Conservation (phyloP, 2,113 vertebrate genomes). For the Oryzias curvinotus region DNA sequence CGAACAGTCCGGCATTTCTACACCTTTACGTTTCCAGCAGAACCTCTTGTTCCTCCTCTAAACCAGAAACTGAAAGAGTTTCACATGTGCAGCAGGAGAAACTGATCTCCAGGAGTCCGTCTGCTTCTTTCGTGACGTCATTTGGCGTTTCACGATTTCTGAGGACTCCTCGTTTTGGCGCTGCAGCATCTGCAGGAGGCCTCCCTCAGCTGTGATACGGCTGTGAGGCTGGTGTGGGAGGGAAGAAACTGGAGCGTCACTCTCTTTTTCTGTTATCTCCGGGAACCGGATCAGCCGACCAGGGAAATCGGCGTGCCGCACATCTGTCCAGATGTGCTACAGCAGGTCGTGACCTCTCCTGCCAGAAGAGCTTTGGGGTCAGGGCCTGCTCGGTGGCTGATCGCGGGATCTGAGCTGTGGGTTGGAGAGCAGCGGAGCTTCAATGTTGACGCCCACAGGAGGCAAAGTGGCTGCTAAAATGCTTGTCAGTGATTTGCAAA, state of each 20-base stretch:
- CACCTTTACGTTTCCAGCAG: background rate
- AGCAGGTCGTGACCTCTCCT: slow-evolving; percentile 12
- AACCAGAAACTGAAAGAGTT: no score
- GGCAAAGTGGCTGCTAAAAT: background rate
- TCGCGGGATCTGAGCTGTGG: no score
- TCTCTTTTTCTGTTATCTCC: slow-evolving; percentile 56
- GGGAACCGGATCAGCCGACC: slow-evolving; percentile 83
- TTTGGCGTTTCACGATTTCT: background rate
- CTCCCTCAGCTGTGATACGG: slow-evolving; percentile 39
- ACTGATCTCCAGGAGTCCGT: background rate
- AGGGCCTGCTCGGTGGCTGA: slow-evolving; percentile 22
- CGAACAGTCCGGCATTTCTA: background rate
- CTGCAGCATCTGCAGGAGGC: slow-evolving; percentile 14
- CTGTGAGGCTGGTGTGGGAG: slow-evolving; percentile 46
- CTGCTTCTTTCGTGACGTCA: background rate
- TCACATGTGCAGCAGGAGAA: no score
- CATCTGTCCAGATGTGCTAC: slow-evolving; percentile 23
- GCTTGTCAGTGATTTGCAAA: background rate
- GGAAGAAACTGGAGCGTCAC: slow-evolving; percentile 49
- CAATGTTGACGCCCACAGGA: background rate
- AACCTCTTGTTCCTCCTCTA: no score
- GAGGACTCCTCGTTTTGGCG: background rate
- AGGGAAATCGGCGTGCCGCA: slow-evolving; percentile 84
- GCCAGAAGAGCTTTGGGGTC: slow-evolving; percentile 6
- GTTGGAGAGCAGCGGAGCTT: background rate